Base-by-base conservation (phyloP, 2,797 vertebrate genomes). In the Melanotaenia trifasciata region DNA sequence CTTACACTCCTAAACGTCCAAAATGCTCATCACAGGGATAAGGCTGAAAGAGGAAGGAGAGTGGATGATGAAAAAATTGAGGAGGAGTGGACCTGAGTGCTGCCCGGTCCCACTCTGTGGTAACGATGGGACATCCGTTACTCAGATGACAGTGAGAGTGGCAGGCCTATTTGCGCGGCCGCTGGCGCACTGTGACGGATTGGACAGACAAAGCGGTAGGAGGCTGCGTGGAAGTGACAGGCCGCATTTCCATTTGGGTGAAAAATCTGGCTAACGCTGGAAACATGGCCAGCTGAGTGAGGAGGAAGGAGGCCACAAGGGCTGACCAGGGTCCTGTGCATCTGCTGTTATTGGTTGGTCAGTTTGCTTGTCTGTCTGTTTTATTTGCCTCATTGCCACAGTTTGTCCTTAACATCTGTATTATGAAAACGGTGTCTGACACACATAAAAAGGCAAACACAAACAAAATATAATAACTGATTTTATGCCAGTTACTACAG, bases 231-330 rank as follows among this genome's bases (percentile, higher is more conserved):
- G 87, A 90, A 90, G 90, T 94, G 94, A 95, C 94, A 94, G 93
- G 89, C 88, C 88, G 89, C 91, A 92, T 94, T 95, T 95, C 90
- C 93, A 95, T 95, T 94, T 94, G 87, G 88, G 90, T 95, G 94
- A 95, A 95, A 94, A 94, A 95, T 95, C 94, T 92, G 91, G 90
- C 87, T 92, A 93, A 93, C 82, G 81, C 90, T 86, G 85, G 84
- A 87, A 85, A 86, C 66, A 51, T 76, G 84, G 87, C 69, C 68
- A 74, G 74, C 73, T 84, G 79, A 78, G 53, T 80, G 81, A 61
- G 64, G 73, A 73, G 70, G 72, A 36, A 70, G 69, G 74, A 76
- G 64, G 40, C 61, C 65, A 76, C 81, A 64, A 28, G 64, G 73
- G 78, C 57, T 65, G 70, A 58, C 66, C 11, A 16, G 61, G 66